A percentile compares a stretch with the other conserved stretches of the same genome.
phyloP scores from a whole-genome alignment of 1,140 invertebrate genomes.

The Atta colombica region DNA sequence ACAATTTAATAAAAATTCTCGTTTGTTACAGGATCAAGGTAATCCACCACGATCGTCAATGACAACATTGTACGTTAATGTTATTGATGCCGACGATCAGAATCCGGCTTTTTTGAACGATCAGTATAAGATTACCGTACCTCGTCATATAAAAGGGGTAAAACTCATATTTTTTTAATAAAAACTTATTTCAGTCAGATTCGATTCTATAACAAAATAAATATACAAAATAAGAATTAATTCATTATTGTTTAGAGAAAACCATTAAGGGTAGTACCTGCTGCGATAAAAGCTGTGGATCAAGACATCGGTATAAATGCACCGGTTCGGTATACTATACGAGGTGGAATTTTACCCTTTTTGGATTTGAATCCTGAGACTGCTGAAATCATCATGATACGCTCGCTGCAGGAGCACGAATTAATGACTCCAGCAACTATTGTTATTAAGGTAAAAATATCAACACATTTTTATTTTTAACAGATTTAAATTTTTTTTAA shows the following conservation, averaged over 20 bases:
- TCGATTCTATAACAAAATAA: neutral
- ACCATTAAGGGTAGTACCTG: conserved; percentile 87
- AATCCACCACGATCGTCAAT: conserved; percentile 91
- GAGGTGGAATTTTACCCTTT: conserved; percentile 85
- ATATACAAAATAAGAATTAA: conserved; percentile 20
- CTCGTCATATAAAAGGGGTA: conserved; percentile 88
- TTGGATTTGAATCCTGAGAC: conserved; percentile 88
- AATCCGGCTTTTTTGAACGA: conserved; percentile 94
- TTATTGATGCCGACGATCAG: conserved; percentile 97
- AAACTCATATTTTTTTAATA: conserved; percentile 59
- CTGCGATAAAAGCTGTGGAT: conserved; percentile 91
- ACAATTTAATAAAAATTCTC: neutral
- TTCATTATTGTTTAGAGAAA: conserved; percentile 86
- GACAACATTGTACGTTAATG: conserved; percentile 92
- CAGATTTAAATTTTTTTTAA: neutral
- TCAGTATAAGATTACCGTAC: conserved; percentile 91
- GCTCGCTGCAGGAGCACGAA: conserved; percentile 88
- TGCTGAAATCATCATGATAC: conserved; percentile 88
- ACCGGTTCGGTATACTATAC: conserved; percentile 90
- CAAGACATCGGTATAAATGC: conserved; percentile 94
- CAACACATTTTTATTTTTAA: neutral
- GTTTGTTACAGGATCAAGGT: conserved; percentile 90
- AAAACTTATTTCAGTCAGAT: neutral
- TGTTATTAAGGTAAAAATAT: conserved; percentile 89
- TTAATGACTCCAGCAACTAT: conserved; percentile 91